Evolutionary conservation across 2,797 vertebrate species (phyloP).

Genomic region (Takifugu rubripes): DNA sequence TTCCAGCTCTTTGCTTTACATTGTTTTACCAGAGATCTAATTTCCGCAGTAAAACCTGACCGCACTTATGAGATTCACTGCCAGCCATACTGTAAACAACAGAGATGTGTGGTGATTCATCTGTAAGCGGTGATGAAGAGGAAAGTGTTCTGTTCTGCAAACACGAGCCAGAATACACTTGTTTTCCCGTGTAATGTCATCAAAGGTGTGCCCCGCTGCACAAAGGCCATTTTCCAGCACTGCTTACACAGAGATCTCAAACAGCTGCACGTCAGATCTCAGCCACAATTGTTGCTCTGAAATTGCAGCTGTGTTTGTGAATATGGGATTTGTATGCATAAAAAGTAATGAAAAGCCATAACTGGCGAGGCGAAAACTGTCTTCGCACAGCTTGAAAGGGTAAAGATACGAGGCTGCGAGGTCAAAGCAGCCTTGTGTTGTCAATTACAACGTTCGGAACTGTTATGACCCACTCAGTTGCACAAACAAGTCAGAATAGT

Average conservation of each 20-base stretch:
- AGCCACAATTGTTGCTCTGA: slow-evolving; percentile 7
- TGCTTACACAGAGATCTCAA: slow-evolving; percentile 11
- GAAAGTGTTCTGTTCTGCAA: slow-evolving; percentile 11
- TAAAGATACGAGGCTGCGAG: too few relatives aligned
- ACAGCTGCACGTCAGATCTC: slow-evolving; percentile 11
- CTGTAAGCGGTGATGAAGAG: slow-evolving; percentile 4
- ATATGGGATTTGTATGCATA: background rate
- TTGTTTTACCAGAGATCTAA: slow-evolving; percentile 6
- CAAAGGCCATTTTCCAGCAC: slow-evolving; percentile 17
- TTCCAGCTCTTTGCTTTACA: slow-evolving; percentile 10
- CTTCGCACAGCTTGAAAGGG: too few relatives aligned
- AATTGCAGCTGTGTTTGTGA: slow-evolving; percentile 16
- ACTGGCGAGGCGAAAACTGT: too few relatives aligned
- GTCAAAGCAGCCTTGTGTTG: too few relatives aligned
- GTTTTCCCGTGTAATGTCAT: slow-evolving; percentile 16
- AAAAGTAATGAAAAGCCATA: too few relatives aligned
- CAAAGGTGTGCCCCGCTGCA: slow-evolving; percentile 15
- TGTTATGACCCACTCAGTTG: too few relatives aligned
- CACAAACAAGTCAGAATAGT: too few relatives aligned
- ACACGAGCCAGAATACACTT: slow-evolving; percentile 4
- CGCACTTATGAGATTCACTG: background rate
- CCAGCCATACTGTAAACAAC: slow-evolving; percentile 2
- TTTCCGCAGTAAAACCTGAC: slow-evolving; percentile 12
- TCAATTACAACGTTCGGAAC: too few relatives aligned
- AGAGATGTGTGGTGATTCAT: slow-evolving; percentile 7